Evolutionary conservation across 2,888 invertebrate genomes (phyloP), one percentile per base, ranked within the genome.

Genomic region (Acanthosepion lycidas): DNA sequence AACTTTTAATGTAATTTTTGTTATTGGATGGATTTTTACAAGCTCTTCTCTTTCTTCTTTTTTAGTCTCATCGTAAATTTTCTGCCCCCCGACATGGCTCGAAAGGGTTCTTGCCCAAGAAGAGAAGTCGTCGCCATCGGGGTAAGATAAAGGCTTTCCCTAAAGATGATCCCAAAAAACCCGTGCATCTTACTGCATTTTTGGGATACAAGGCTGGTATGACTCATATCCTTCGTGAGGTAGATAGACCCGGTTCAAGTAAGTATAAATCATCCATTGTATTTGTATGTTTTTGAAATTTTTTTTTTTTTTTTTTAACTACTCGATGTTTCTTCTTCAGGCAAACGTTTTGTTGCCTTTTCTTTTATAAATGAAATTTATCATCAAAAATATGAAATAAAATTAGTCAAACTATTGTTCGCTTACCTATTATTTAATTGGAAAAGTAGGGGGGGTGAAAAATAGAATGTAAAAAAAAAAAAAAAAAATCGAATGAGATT

Each of bases 91-190:
- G 99, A 96, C 99, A 99, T 98, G 99, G 99, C 97, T 99, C 99
- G 95, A 99, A 99, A 99, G 99, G 99, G 96, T 99, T 99, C 98
- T 99, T 99, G 98, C 99, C 99, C 97, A 99, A 99, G 98, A 99
- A 99, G 98, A 98, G 99, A 96, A 98, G 99, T 96, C 98, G 98
- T 96, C 98, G 99, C 97, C 99, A 99, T 98, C 99, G 99, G 98
- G 99, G 99, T 97, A 99, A 99, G 98, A 99, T 99, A 96, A 99
- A 99, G 99, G 99, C 99, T 95, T 99, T 99, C 98, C 99, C 99
- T 64, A 99, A 99, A 97, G 99, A 99, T 98, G 99, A 99, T 97
- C 98, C 98, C 59, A 98, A 98, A 97, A 99, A 99, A 98, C 99
- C 99, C 92, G 99, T 99, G 8, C 99, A 99, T 98, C 98, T 99